These are phyloP conservation scores for Micronycteris hirsuta DNA, from an alignment of 2,113 vertebrate genomes.

Conservation along the genomic window DNA sequence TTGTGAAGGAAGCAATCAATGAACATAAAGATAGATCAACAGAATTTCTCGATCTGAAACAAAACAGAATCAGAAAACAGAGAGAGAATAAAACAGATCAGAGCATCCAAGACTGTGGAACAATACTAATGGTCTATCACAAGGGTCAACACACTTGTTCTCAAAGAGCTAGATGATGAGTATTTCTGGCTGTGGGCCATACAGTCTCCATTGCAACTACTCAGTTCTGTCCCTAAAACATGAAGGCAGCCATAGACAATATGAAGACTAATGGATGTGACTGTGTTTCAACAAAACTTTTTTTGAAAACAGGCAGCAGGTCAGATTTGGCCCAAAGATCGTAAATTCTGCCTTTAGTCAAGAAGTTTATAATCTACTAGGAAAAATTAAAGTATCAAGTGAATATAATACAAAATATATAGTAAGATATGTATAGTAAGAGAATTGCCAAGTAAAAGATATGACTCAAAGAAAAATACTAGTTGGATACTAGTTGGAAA, in stretches of 20 bases:
- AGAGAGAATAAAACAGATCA: neutral
- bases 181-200: neutral
- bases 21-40: neutral
- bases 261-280: neutral
- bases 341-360: neutral
- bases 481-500: neutral
- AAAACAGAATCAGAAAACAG: neutral
- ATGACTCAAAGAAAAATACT: neutral
- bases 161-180: neutral
- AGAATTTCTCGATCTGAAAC: neutral
- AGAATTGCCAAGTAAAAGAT: neutral
- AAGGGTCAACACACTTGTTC: neutral
- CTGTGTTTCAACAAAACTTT: neutral
- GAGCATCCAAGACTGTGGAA: neutral
- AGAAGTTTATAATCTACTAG: neutral
- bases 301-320: neutral
- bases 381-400: neutral
- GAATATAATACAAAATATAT: neutral
- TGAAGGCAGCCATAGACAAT: neutral
- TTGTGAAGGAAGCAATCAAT: neutral
- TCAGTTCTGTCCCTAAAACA: neutral
- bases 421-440: neutral
- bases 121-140: neutral
- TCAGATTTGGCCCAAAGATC: neutral
- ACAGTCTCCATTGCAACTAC: neutral